Evolutionary conservation across 2,888 invertebrate genomes (phyloP).

Genomic region (Drosophila stalkeri): DNA sequence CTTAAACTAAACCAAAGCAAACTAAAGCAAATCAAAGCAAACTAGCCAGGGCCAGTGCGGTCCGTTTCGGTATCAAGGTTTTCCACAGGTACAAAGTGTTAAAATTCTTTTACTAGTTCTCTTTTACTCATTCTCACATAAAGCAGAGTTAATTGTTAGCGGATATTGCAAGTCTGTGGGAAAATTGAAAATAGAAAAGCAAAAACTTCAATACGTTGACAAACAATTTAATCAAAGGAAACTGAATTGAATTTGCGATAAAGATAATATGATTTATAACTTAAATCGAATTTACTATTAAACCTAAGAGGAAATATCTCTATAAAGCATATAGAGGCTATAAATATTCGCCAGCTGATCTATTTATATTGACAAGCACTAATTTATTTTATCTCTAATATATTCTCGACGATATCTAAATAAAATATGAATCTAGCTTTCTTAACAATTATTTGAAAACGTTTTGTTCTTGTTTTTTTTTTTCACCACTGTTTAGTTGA

Average conservation of each 20-base stretch:
- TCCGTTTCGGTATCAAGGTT: constrained; percentile 60
- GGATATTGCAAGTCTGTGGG: constrained; percentile 15
- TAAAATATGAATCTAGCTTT: neutral
- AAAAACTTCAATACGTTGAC: neutral
- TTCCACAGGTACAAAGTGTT: constrained; percentile 68
- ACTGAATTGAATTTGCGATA: neutral
- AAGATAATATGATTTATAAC: neutral
- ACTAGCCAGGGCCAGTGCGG: constrained; percentile 54
- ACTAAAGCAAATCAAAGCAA: constrained; percentile 25
- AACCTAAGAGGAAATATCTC: too few species aligned
- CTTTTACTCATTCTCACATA: constrained; percentile 20
- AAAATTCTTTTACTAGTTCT: constrained; percentile 60
- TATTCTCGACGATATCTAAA: neutral
- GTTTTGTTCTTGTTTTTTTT: neutral
- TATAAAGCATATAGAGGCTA: too few species aligned
- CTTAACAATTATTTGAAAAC: neutral
- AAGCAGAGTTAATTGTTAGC: constrained; percentile 40
- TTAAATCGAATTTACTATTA: too few species aligned
- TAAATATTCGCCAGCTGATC: neutral
- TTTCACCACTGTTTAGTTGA: neutral
- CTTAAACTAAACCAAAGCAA: constrained; percentile 23
- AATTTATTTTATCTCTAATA: neutral
- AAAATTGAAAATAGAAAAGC: constrained; percentile 15
- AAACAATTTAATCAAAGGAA: neutral
- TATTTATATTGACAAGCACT: neutral